Conservation (phyloP, 2,888 invertebrate species). For the Tortricodes alternella region DNA sequence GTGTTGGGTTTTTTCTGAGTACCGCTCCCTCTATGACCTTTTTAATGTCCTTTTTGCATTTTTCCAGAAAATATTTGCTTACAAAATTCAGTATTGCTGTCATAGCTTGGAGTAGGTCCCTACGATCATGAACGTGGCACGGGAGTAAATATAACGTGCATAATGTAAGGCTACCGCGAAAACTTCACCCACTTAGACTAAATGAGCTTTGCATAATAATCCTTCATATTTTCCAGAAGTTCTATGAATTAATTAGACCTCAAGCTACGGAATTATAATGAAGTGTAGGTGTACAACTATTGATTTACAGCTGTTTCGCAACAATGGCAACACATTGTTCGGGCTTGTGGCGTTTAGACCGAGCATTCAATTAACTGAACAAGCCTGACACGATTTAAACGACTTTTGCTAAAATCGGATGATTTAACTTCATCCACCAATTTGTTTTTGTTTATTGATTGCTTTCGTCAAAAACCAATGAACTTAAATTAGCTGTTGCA, state of each 20-base stretch:
- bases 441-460: no score
- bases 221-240: constrained; percentile 26
- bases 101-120: neutral
- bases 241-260: constrained; percentile 27
- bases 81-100: neutral
- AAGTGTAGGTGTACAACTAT: constrained; percentile 14
- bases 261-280: constrained; percentile 14
- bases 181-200: constrained; percentile 25
- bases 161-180: constrained; percentile 15
- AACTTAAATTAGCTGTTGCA: no score
- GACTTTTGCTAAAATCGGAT: neutral
- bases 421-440: neutral
- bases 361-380: constrained; percentile 8
- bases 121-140: neutral
- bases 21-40: no score
- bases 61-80: neutral
- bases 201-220: constrained; percentile 32
- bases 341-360: neutral
- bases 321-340: neutral
- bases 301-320: constrained; percentile 6
- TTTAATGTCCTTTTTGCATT: neutral
- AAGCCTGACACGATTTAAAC: neutral
- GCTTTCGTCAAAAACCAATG: no score
- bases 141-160: constrained; percentile 18
- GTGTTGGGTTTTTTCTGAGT: no score